Percentiles rank a stretch among this genome's conserved stretches.
These are phyloP conservation scores for Saccostrea echinata DNA, from an alignment of 1,140 invertebrate species.

Conservation along the genomic window DNA sequence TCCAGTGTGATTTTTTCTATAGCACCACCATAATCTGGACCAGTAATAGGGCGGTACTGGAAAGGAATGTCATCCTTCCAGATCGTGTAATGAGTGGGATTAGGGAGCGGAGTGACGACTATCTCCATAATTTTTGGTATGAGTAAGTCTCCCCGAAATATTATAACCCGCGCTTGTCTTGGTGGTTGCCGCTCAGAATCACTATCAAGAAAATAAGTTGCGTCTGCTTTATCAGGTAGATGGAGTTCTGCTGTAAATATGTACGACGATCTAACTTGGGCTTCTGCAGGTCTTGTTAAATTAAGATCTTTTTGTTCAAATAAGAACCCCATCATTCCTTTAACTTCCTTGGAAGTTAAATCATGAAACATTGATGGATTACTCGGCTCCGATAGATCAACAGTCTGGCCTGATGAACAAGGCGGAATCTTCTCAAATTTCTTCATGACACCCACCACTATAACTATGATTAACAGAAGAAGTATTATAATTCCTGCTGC, in stretches of 20 bases:
- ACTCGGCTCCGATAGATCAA: slow-evolving; percentile 40
- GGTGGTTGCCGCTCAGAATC: slow-evolving; percentile 53
- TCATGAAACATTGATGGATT: slow-evolving; percentile 60
- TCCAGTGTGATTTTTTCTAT: not conserved
- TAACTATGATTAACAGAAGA: not conserved
- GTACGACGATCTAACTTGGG: slow-evolving; percentile 58
- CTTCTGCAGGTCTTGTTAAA: slow-evolving; percentile 48
- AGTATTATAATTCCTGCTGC: not conserved
- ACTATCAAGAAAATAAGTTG: slow-evolving; percentile 64
- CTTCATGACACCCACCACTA: not conserved
- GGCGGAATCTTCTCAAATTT: slow-evolving; percentile 6
- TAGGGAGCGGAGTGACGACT: slow-evolving; percentile 64
- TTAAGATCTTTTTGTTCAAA: slow-evolving; percentile 57
- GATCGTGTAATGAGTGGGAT: slow-evolving; percentile 40
- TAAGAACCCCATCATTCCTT: slow-evolving; percentile 54
- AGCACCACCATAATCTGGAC: slow-evolving; percentile 48
- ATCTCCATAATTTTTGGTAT: slow-evolving; percentile 68
- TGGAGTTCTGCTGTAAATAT: slow-evolving; percentile 67
- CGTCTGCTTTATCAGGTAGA: slow-evolving; percentile 66
- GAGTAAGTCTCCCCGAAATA: slow-evolving; percentile 69
- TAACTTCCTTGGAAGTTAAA: slow-evolving; percentile 58
- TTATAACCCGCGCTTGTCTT: slow-evolving; percentile 66
- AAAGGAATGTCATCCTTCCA: slow-evolving; percentile 46
- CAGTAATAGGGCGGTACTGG: slow-evolving; percentile 51
- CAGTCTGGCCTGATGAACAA: not conserved